Evolutionary conservation across 2,888 invertebrate species (phyloP), one percentile per base, ranked within the genome.

Genomic region (Meta bourneti): DNA sequence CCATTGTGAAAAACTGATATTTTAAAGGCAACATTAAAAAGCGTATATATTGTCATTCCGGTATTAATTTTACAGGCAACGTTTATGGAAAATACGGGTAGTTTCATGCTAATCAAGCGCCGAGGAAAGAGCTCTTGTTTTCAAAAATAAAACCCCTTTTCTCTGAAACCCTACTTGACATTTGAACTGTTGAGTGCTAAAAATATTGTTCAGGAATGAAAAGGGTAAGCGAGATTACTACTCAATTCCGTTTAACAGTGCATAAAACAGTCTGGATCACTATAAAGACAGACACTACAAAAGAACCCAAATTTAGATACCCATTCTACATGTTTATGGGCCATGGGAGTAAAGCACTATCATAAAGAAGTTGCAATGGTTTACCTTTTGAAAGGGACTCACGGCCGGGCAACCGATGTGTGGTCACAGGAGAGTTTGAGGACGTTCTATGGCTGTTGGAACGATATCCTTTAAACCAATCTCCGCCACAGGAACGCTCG

Each of bases 401-500:
- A n/a, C 71, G 72, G 85, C 91, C 78, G 69, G 72, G 87, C 86
- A 77, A 86, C 69, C 75, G 91, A 81, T 91, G 91, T 91, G 91
- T 81, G 83, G 91, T 91, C 91, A 91, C 91, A 83, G 83, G 88
- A 91, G 87, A 88, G 88, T 88, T 91, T 87, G 87, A 91, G 91
- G 91, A 91, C 88, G 91, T 87, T 88, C 91, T 88, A 88, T 88
- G 87, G 91, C 83, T 87, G 82, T 91, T 91, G 83, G 78, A 88
- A 84, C 91, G 91, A 88, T 91, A 88, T 91, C 91, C 91, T 79
- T 88, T 88, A 87, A 87, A 91, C 91, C 91, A 91, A 91, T 91
- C 91, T 91, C 88, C 74, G 87, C 61, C 74, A 84, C 77, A 52
- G 79, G 91, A 88, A 88, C 82, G 91, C 77, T 87, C 87, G 91